Evolutionary conservation across 2,888 invertebrate genomes (phyloP), one percentile per base, ranked within the genome.

Genomic region (Parthenolecanium corni): DNA sequence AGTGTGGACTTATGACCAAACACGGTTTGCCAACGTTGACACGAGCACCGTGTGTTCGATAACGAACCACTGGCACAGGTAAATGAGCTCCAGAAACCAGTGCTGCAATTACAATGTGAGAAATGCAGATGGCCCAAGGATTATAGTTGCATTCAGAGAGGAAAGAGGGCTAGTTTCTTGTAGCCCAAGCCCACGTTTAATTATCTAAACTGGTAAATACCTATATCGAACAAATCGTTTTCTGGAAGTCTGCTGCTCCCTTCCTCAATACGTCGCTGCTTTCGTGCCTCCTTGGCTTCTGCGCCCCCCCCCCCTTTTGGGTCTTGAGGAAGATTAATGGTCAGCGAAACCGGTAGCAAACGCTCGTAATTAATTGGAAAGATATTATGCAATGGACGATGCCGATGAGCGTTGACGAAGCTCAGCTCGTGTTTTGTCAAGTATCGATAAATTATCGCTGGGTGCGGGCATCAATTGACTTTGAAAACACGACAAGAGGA

Each of bases 321-420:
- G 4, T 31, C 31, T 4, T 31, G 31, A 31, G 23, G 21, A 12
- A 47, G 58, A 58, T 58, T 58, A 58, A 58, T 58, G 58, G 47
- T 58, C 58, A 47, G 31, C 38, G 23, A 49, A 58, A 58, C 58
- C 58, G 58, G 58, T 58, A 58, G 58, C 58, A 23, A 56, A 18
- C 38, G 47, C 14, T 36, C 58, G 49, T 38, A 38, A 31, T 31
- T 49, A 58, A 58, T 58, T 58, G 38, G 20, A n/a, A n/a, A 49
- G 23, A 49, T 21, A 31, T 49, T 49, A 49, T 14, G 49, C 49
- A 49, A 49, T 23, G 44, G 31, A 31, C 9, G 31, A 9, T 31
- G 31, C 31, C 31, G 9, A 31, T 6, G 31, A 31, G 9, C 31
- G 25, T 20, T 52, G 20, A 31, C 25, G 31, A 52, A 24, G 25